Percentiles rank a stretch among this genome's conserved stretches.
Evolutionary conservation across 2,797 vertebrate genomes (phyloP).

Genomic region (Alosa sapidissima): DNA sequence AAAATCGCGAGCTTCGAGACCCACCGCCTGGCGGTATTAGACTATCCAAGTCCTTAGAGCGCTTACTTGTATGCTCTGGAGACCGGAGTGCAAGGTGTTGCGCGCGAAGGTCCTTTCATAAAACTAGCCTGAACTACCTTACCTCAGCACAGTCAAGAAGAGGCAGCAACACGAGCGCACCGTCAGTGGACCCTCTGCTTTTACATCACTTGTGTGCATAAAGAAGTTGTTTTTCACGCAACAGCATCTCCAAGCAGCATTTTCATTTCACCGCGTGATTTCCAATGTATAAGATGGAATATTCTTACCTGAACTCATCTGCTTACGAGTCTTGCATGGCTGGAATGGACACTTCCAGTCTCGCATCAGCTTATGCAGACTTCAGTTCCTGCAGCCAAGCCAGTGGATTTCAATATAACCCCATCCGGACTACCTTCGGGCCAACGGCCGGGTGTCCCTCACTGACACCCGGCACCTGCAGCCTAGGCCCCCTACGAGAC

Average conservation of each 20-base stretch:
- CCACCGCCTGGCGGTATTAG: constrained; percentile 95
- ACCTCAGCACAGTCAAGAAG: constrained; percentile 87
- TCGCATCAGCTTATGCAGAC: constrained; percentile 97
- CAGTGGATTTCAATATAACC: constrained; percentile 98
- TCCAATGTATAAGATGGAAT: constrained; percentile 87
- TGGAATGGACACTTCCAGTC: constrained; percentile 95
- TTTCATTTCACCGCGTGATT: neutral
- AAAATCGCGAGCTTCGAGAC: constrained; percentile 95
- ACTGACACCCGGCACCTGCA: constrained; percentile 95
- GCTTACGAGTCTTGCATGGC: constrained; percentile 99
- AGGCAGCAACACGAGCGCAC: constrained; percentile 73
- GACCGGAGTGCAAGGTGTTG: constrained; percentile 98
- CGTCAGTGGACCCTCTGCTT: constrained; percentile 65
- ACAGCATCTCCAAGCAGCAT: neutral
- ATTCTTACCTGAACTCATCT: constrained; percentile 99
- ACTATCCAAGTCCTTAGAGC: constrained; percentile 91
- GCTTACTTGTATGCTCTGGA: constrained; percentile 98
- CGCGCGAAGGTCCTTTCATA: constrained; percentile 96
- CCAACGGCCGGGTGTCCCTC: constrained; percentile 93
- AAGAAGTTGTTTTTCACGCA: neutral
- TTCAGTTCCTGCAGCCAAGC: constrained; percentile 99
- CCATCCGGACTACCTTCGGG: constrained; percentile 97
- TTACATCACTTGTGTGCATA: neutral
- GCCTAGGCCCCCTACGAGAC: constrained; percentile 93
- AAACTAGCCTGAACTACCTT: constrained; percentile 79